Conservation (phyloP, 2,888 invertebrate species). For the Choreutis nemorana region DNA sequence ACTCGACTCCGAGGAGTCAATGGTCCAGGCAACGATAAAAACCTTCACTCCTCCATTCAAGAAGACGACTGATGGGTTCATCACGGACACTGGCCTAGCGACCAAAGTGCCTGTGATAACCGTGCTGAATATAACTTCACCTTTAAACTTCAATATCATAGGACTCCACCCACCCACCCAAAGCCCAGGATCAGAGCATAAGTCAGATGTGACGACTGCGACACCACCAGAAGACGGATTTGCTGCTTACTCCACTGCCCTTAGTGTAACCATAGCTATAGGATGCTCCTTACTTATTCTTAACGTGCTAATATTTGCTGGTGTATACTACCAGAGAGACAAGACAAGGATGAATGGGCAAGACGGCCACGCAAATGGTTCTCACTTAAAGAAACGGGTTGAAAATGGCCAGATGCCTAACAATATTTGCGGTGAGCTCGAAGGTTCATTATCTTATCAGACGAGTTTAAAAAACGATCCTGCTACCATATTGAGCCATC, state of each 20-base stretch:
- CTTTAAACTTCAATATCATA: conserved; percentile 45
- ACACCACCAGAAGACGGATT: conserved; percentile 85
- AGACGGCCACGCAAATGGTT: conserved; percentile 58
- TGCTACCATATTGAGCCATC: conserved; percentile 76
- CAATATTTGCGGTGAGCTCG: conserved; percentile 86
- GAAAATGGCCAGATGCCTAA: conserved; percentile 90
- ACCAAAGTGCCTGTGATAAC: conserved; percentile 45
- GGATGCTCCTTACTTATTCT: conserved; percentile 91
- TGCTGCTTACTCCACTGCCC: conserved; percentile 88
- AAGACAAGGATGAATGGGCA: conserved; percentile 77
- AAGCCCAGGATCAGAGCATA: conserved; percentile 31
- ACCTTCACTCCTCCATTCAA: conserved; percentile 65
- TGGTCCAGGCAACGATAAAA: conserved; percentile 59
- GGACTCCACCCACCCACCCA: conserved; percentile 44
- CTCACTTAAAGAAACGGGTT: conserved; percentile 73
- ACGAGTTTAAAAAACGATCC: conserved; percentile 72
- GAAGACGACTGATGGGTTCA: conserved; percentile 59
- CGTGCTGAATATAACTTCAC: conserved; percentile 47
- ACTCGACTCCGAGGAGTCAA: conserved; percentile 76
- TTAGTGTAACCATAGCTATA: conserved; percentile 93
- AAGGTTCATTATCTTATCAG: conserved; percentile 61
- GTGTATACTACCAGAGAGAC: conserved; percentile 92
- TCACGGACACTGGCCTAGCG: conserved; percentile 45
- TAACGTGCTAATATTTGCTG: conserved; percentile 93
- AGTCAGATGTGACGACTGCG: conserved; percentile 53